phyloP scores from a whole-genome alignment of 30 jellyfish, hydroid and myxozoan species.

The Clytia hemisphaerica region DNA sequence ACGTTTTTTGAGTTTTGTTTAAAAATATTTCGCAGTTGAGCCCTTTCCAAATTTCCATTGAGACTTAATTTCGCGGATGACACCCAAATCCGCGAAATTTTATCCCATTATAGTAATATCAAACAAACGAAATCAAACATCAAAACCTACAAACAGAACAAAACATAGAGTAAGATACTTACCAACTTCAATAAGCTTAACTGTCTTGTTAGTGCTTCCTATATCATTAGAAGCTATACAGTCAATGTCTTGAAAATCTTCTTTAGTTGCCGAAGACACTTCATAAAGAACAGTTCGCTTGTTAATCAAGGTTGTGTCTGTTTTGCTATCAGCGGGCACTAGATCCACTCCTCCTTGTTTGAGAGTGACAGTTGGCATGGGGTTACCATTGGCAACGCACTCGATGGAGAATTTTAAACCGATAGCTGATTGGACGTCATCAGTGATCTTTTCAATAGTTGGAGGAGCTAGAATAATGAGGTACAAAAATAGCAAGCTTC shows the following conservation, averaged over 20 bases:
- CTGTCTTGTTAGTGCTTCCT: background rate
- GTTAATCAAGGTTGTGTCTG: background rate
- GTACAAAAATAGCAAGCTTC: background rate
- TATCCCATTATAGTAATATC: too few relatives aligned
- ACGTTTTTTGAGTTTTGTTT: too few relatives aligned
- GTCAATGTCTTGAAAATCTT: conserved; percentile 7
- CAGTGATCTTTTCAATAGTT: conserved; percentile 1
- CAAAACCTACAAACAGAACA: background rate
- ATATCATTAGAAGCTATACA: conserved; percentile 15
- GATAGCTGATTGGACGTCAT: conserved; percentile 10
- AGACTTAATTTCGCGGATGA: too few relatives aligned
- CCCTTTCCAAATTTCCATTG: too few relatives aligned
- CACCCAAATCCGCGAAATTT: too few relatives aligned
- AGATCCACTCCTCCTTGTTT: background rate
- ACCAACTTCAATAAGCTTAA: conserved; percentile 30
- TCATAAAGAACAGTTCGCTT: background rate
- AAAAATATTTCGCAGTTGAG: too few relatives aligned
- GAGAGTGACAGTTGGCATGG: conserved; percentile 51
- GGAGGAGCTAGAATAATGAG: conserved; percentile 12
- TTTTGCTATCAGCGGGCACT: background rate
- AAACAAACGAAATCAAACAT: background rate
- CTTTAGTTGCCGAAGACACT: conserved; percentile 1
- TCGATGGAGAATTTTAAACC: conserved; percentile 6
- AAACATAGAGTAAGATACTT: background rate
- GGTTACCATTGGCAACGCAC: conserved; percentile 70